Conservation (phyloP, 1,140 invertebrate genomes). For the Neodiprion fabricii region DNA sequence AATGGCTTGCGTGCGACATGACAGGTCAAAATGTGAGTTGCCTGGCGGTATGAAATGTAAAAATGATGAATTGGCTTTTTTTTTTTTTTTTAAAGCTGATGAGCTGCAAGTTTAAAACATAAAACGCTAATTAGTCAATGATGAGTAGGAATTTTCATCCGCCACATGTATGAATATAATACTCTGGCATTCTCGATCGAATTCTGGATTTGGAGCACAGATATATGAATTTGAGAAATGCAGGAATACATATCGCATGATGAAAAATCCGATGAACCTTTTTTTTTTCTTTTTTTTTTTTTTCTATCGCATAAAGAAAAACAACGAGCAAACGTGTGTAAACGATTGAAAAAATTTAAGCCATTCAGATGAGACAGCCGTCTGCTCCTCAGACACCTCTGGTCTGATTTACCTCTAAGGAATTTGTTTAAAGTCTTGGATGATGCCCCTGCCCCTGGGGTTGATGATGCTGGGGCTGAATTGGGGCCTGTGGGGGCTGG, state of each 20-base stretch:
- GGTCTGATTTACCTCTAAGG: slow-evolving; percentile 53
- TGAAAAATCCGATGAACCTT: background rate
- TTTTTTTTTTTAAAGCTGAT: slow-evolving; percentile 19
- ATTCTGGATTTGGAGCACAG: too few species aligned
- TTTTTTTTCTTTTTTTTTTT: background rate
- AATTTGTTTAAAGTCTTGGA: slow-evolving; percentile 59
- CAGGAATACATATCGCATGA: too few species aligned
- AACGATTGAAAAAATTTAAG: slow-evolving; percentile 40
- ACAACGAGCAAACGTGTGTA: slow-evolving; percentile 17
- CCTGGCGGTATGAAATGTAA: slow-evolving; percentile 13
- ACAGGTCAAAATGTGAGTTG: slow-evolving; percentile 21
- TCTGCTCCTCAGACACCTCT: slow-evolving; percentile 40
- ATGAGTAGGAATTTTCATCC: slow-evolving; percentile 1
- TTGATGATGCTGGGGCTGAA: slow-evolving; percentile 36
- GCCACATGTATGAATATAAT: background rate
- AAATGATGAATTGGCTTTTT: background rate
- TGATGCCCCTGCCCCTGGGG: slow-evolving; percentile 48
- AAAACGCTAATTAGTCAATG: background rate
- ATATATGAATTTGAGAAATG: too few species aligned
- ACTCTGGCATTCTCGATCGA: too few species aligned
- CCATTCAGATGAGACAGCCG: slow-evolving; percentile 50
- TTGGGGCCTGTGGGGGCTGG: slow-evolving; percentile 41
- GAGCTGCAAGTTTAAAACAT: background rate
- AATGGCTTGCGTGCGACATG: slow-evolving; percentile 24
- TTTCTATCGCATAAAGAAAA: background rate